Evolutionary conservation across 1,140 invertebrate species (phyloP), one percentile per base, ranked within the genome.

Genomic region (Hycleus phaleratus): DNA sequence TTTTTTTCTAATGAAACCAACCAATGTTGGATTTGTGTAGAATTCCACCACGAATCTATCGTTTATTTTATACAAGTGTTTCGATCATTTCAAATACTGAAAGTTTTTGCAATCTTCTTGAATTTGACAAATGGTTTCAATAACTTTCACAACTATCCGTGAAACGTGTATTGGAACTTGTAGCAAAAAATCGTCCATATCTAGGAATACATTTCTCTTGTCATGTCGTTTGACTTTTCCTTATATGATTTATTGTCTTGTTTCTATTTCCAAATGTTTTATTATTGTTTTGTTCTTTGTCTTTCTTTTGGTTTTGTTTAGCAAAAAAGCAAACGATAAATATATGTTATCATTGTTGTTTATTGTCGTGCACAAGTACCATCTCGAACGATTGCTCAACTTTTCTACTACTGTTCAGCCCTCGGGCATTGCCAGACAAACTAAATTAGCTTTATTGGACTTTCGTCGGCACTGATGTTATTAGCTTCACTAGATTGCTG

Each of bases 401-500:
- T 32, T 32, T 18, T 18, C 18, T 18, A 18, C 32, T 32, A 32
- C 51, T 61, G 46, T 42, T 46, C 44, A 51, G 57, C 64, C 64
- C 59, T 50, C 54, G 64, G 64, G 64, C 60, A 64, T 66, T 64
- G 52, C 56, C 59, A 60, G 62, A 59, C 62, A 66, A 64, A 66
- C 63, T 63, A 60, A 66, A 66, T 66, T 66, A 66, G 58, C 59
- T 61, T 66, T 66, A 64, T 66, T 66, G 61, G 58, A 66, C 59
- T 66, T 66, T 60, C 64, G 64, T 63, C 64, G 64, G 62, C 64
- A 56, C 64, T 62, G 62, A 66, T 64, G 59, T 64, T 64, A 66
- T 66, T 66, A 66, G 62, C 59, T 66, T 56, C 59, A 60, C 64
- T 66, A 64, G 62, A 66, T 66, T 64, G 62, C 62, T 66, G 64